phyloP scores from a whole-genome alignment of 1,140 invertebrate species.

The Diachasmimorpha longicaudata region DNA sequence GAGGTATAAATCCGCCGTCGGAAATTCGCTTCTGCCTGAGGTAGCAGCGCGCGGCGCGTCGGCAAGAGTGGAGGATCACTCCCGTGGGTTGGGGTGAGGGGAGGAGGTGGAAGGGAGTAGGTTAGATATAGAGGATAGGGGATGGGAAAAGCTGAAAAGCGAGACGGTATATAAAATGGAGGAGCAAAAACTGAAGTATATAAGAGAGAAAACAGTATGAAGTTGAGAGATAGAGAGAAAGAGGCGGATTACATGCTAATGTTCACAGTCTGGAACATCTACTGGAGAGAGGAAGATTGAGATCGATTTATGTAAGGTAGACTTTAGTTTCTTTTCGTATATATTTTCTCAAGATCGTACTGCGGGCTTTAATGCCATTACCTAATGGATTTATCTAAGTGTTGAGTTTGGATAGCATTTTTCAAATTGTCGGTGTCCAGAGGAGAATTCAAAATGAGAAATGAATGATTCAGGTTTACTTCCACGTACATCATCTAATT shows the following conservation, averaged over 20 bases:
- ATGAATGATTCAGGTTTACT: no score
- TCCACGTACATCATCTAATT: no score
- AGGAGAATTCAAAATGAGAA: no score
- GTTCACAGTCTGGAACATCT: neutral
- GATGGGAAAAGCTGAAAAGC: neutral
- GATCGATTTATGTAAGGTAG: conserved; percentile 23
- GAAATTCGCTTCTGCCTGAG: conserved; percentile 17
- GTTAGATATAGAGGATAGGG: no score
- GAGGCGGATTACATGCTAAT: conserved; percentile 27
- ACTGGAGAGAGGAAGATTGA: conserved; percentile 9
- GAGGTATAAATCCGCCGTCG: conserved; percentile 11
- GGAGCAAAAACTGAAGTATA: neutral
- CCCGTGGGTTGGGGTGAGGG: neutral
- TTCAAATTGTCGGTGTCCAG: neutral
- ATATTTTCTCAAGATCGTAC: neutral
- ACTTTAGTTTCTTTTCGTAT: conserved; percentile 18
- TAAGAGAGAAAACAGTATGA: neutral
- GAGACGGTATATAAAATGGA: neutral
- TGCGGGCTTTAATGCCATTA: conserved; percentile 18
- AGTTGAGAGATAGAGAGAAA: neutral
- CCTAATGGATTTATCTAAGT: conserved; percentile 23
- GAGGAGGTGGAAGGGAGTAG: neutral
- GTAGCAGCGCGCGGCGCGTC: neutral
- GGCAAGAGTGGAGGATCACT: neutral
- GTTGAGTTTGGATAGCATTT: neutral